Percentiles rank a stretch among this genome's conserved stretches.
These are phyloP conservation scores for Euplagia quadripunctaria DNA, from an alignment of 2,888 invertebrate species.

Conservation along the genomic window DNA sequence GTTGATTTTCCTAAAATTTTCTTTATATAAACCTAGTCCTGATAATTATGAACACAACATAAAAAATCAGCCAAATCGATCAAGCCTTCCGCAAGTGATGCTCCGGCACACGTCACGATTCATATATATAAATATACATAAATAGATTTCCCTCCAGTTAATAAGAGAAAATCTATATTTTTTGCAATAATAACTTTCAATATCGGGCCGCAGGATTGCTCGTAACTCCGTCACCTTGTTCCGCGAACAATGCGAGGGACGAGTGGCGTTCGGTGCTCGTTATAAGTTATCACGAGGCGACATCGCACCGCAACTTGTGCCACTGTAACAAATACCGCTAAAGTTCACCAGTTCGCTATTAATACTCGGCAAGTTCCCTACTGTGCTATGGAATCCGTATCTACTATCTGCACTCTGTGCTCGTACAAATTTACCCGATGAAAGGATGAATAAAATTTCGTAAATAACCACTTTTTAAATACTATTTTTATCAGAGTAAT, in stretches of 20 bases:
- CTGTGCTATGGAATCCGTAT: not conserved
- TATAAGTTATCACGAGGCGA: constrained; percentile 2
- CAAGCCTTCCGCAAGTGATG: too few relatives aligned
- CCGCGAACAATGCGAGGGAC: not conserved
- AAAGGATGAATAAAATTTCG: too few relatives aligned
- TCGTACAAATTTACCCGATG: not conserved
- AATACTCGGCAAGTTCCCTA: not conserved
- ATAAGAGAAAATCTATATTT: too few relatives aligned
- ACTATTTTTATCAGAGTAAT: too few relatives aligned
- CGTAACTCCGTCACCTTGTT: constrained; percentile 1
- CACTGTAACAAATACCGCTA: not conserved
- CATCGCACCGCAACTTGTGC: not conserved
- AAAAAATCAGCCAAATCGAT: too few relatives aligned
- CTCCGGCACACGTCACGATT: too few relatives aligned
- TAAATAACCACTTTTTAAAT: too few relatives aligned
- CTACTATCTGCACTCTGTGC: not conserved
- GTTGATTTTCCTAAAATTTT: too few relatives aligned
- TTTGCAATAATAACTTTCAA: not conserved
- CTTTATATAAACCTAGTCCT: too few relatives aligned
- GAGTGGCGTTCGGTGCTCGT: constrained; percentile 6
- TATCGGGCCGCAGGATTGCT: not conserved
- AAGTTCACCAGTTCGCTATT: constrained; percentile 1
- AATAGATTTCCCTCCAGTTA: too few relatives aligned
- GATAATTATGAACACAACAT: too few relatives aligned
- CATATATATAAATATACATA: too few relatives aligned